These are phyloP conservation scores for Nycticorax nycticorax DNA, from an alignment of 2,113 vertebrate genomes.

Conservation along the genomic window DNA sequence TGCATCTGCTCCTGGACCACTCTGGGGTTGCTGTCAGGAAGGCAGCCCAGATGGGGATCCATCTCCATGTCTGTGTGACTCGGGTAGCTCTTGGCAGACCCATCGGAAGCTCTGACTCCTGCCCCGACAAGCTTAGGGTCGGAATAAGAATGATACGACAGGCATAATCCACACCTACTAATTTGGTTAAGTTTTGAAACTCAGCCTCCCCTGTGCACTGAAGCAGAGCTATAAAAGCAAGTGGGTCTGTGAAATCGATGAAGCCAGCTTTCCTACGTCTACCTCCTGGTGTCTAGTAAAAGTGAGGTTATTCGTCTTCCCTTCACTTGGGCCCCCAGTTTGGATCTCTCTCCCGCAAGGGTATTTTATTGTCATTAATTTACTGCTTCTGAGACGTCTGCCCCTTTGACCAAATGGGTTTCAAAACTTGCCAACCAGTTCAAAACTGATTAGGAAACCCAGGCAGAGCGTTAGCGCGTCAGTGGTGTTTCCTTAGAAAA, in stretches of 20 bases:
- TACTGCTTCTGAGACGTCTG: background rate
- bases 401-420: background rate
- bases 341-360: background rate
- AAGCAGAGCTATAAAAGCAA: background rate
- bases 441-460: background rate
- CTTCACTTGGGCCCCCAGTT: background rate
- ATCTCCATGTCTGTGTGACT: background rate
- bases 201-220: background rate
- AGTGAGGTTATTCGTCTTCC: background rate
- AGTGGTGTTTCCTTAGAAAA: background rate
- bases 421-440: background rate
- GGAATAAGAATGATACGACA: background rate
- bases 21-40: background rate
- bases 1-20: rapidly evolving
- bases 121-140: background rate
- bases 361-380: background rate
- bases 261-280: background rate
- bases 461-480: background rate
- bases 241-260: background rate
- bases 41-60: background rate
- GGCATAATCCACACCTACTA: background rate
- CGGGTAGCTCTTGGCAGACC: background rate
- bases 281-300: background rate
- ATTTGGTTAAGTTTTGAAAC: background rate
- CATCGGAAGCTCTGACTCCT: background rate